Evolutionary conservation across 2,113 vertebrate species (phyloP).

Genomic region (Rhinogobius similis): DNA sequence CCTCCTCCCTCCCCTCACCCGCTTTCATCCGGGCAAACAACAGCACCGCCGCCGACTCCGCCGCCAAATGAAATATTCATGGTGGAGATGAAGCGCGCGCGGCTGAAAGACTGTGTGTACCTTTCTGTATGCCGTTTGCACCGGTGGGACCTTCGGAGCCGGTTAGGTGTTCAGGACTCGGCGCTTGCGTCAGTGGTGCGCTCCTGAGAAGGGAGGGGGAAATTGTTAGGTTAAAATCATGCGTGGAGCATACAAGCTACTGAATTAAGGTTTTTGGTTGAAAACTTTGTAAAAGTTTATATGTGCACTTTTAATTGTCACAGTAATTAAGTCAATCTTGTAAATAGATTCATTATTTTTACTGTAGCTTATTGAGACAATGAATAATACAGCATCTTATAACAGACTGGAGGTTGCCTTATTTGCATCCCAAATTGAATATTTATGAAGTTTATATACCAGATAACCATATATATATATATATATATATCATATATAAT

Average conservation of each 20-base stretch:
- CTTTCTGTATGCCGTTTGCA: constrained; percentile 66
- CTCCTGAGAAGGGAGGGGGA: constrained; percentile 63
- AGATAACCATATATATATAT: too few relatives aligned
- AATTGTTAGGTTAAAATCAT: constrained; percentile 30
- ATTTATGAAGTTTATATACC: too few relatives aligned
- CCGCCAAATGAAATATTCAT: constrained; percentile 72
- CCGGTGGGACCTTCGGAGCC: constrained; percentile 55
- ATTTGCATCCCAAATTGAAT: too few relatives aligned
- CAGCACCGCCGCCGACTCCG: constrained; percentile 39
- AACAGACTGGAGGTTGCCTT: too few relatives aligned
- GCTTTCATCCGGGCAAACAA: constrained; percentile 69
- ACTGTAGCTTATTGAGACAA: too few relatives aligned
- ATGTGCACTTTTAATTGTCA: too few relatives aligned
- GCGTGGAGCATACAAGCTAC: background rate
- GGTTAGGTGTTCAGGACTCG: constrained; percentile 57
- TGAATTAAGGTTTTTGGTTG: constrained; percentile 7
- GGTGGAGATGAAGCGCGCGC: constrained; percentile 57
- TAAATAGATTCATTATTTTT: too few relatives aligned
- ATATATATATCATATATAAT: too few relatives aligned
- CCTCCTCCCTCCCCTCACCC: constrained; percentile 27
- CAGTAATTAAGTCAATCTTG: too few relatives aligned
- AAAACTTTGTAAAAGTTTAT: background rate
- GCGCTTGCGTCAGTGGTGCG: constrained; percentile 46
- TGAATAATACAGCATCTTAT: too few relatives aligned
- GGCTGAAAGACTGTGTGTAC: constrained; percentile 65